Conservation (phyloP, 2,797 vertebrate genomes). For the Eleutherodactylus coqui region DNA sequence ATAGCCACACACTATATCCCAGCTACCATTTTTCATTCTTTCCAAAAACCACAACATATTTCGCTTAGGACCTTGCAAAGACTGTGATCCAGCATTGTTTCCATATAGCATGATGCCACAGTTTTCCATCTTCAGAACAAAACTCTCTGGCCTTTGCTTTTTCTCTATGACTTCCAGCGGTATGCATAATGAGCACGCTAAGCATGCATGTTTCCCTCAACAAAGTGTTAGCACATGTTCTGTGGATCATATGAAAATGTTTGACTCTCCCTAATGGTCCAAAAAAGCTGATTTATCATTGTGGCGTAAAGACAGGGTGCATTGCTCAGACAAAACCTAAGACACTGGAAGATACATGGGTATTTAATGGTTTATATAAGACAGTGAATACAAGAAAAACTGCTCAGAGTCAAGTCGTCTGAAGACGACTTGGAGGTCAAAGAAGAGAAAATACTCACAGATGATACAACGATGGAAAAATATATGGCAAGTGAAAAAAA, state of each 20-base stretch:
- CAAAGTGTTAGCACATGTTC: slow-evolving; percentile 61
- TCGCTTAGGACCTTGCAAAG: too few relatives aligned
- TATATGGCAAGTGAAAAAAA: background rate
- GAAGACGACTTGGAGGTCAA: slow-evolving; percentile 24
- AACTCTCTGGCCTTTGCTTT: background rate
- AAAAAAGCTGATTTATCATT: slow-evolving; percentile 55
- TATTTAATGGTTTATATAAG: slow-evolving; percentile 55
- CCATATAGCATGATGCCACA: background rate
- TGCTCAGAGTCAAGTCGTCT: slow-evolving; percentile 6
- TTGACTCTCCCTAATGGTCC: slow-evolving; percentile 48
- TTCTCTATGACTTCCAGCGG: slow-evolving; percentile 12
- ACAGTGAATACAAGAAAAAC: slow-evolving; percentile 24
- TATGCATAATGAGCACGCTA: slow-evolving; percentile 34
- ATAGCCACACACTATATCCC: too few relatives aligned
- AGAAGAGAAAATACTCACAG: slow-evolving; percentile 31
- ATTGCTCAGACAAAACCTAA: slow-evolving; percentile 45
- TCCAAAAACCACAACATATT: too few relatives aligned
- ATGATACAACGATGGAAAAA: slow-evolving; percentile 34
- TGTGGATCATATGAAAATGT: slow-evolving; percentile 53
- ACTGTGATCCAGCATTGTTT: too few relatives aligned
- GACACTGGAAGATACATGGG: slow-evolving; percentile 46
- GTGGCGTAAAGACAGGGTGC: slow-evolving; percentile 46
- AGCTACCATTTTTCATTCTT: too few relatives aligned
- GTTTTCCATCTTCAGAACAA: background rate
- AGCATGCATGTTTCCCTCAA: slow-evolving; percentile 42